Evolutionary conservation across 2,113 vertebrate genomes (phyloP), one percentile per base, ranked within the genome.

Genomic region (Tauraco erythrolophus): DNA sequence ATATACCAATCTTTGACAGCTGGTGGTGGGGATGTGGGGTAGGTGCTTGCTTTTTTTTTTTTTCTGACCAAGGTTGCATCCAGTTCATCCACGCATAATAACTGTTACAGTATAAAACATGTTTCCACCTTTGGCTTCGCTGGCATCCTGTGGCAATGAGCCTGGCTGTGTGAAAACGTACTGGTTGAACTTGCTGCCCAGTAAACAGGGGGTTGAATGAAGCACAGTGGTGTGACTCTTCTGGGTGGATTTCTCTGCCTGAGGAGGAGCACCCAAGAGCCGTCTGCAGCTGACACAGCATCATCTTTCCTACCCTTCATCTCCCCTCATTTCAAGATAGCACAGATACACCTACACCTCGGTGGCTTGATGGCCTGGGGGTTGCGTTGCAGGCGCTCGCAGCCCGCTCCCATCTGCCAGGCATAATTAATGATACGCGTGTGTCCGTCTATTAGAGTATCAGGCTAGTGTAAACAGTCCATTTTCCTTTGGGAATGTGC

Each of bases 341-440:
- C 51, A 13, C 53, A 87, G 51, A 78, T 80, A 48, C 62, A 77
- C 84, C 81, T 94, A 51, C 88, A 80, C 35, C 77, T 77, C 4
- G 0, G 80, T 92, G 80, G 68, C 68, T 48, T 24, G 65, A 23
- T 91, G 87, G 87, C 80, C 92, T 53, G 58, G 33, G 76, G 68
- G 60, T 46, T 84, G 68, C 3, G 3, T 89, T 86, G 71, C 76
- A 50, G 72, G 71, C 18, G 3, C 45, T 89, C 0, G 2, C 82
- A 88, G 86, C 89, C 82, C 1, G 8, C 86, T 91, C 80, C 92
- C 79, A 91, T 91, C 89, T 95, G 92, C 91, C 2, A 19, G 75
- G 56, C 9, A 1, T 95, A 91, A 95, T 96, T 94, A 94, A 94
- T 64, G 89, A 56, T 60, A 19, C 0, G 2, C 80, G 83, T 51